A percentile compares a stretch with the other conserved stretches of the same genome.
These are phyloP conservation scores for Nothocercus julius DNA, from an alignment of 2,113 vertebrate species.

Conservation along the genomic window DNA sequence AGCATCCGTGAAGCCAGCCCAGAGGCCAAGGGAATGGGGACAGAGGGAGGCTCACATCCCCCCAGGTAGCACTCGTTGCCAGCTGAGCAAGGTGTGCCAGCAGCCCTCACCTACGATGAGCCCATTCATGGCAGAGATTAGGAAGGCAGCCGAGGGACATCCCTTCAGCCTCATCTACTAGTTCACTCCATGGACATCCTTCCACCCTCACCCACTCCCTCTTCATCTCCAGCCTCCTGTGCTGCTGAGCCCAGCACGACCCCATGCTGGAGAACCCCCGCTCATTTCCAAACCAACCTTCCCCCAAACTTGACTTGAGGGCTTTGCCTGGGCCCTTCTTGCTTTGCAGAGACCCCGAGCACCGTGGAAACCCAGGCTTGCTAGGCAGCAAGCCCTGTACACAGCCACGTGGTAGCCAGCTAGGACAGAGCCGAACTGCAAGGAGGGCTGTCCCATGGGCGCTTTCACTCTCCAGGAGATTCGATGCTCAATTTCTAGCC, in stretches of 20 bases:
- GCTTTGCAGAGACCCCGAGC: background rate
- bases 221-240: background rate
- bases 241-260: background rate
- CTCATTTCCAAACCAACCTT: rapidly evolving
- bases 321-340: background rate
- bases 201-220: too few relatives aligned
- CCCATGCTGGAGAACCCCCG: rapidly evolving
- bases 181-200: too few relatives aligned
- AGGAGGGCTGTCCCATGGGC: background rate
- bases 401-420: background rate
- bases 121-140: rapidly evolving
- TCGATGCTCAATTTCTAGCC: background rate
- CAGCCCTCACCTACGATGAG: background rate
- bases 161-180: too few relatives aligned
- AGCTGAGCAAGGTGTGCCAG: background rate
- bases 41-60: background rate
- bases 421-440: background rate
- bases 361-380: background rate
- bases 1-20: background rate
- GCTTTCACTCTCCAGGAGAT: background rate
- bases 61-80: background rate
- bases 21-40: background rate
- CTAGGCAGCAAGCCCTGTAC: background rate
- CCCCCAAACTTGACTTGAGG: background rate
- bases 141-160: background rate